A percentile compares a stretch with the other conserved stretches of the same genome.
These are phyloP conservation scores for Scaeva pyrastri DNA, from an alignment of 2,888 invertebrate genomes.

Conservation along the genomic window DNA sequence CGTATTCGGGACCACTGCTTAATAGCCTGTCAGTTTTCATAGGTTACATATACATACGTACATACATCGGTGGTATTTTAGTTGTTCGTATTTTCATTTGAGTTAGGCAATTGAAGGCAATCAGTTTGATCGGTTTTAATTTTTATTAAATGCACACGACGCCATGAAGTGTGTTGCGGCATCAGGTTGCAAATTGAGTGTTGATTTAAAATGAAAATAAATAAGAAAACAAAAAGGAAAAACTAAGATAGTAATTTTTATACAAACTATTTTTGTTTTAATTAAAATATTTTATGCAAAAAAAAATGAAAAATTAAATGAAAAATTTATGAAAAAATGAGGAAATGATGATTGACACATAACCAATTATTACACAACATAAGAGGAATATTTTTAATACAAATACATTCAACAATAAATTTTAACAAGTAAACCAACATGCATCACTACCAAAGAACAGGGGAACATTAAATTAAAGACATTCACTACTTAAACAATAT, in stretches of 20 bases:
- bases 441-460: constrained; percentile 9
- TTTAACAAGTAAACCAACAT: neutral
- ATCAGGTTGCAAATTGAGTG: constrained; percentile 41
- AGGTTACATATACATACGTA: too few species aligned
- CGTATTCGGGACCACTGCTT: constrained; percentile 65
- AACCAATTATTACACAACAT: neutral
- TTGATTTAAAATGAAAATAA: constrained; percentile 66
- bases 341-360: neutral
- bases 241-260: constrained; percentile 67
- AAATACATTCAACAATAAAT: neutral
- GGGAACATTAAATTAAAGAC: neutral
- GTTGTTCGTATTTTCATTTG: neutral
- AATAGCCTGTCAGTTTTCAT: constrained; percentile 52
- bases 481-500: neutral
- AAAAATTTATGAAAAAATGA: constrained; percentile 11
- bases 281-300: constrained; percentile 35
- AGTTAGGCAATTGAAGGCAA: constrained; percentile 25
- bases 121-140: constrained; percentile 31
- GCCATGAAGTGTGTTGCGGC: constrained; percentile 52
- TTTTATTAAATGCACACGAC: constrained; percentile 58
- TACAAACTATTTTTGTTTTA: constrained; percentile 57
- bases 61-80: neutral
- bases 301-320: constrained; percentile 21
- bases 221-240: constrained; percentile 62
- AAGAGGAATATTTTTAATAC: neutral